phyloP scores from a whole-genome alignment of 2,888 invertebrate genomes.

The Philonicus albiceps region DNA sequence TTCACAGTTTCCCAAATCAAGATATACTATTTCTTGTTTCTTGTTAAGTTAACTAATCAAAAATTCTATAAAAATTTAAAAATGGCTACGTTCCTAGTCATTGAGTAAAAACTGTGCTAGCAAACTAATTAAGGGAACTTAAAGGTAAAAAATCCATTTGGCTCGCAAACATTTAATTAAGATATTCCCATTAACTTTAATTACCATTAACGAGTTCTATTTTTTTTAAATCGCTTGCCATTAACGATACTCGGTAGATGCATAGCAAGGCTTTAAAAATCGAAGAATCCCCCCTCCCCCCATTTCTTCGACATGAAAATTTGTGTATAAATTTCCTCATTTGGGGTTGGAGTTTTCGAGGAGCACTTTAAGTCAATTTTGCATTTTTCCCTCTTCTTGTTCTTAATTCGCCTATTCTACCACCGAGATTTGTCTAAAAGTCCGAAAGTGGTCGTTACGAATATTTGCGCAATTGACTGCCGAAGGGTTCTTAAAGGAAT shows the following conservation, averaged over 20 bases:
- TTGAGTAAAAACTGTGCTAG: background rate
- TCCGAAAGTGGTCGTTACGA: background rate
- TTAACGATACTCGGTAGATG: background rate
- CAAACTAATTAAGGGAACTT: background rate
- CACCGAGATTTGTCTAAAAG: background rate
- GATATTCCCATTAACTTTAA: background rate
- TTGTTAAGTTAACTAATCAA: background rate
- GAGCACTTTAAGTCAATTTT: background rate
- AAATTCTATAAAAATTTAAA: background rate
- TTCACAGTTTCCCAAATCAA: too few relatives aligned
- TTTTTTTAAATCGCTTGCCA: background rate
- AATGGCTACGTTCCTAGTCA: background rate
- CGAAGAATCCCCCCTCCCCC: background rate
- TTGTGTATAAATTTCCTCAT: background rate
- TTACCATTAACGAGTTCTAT: background rate
- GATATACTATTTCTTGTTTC: too few relatives aligned
- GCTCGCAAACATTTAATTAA: background rate
- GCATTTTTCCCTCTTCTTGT: background rate
- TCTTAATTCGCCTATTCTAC: background rate
- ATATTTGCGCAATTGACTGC: background rate
- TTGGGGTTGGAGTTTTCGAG: background rate
- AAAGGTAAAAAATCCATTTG: background rate
- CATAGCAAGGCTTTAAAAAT: background rate
- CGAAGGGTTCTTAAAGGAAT: background rate
- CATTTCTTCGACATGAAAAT: background rate